Conservation (phyloP, 1,140 invertebrate species). For the Plutomurus gul region DNA sequence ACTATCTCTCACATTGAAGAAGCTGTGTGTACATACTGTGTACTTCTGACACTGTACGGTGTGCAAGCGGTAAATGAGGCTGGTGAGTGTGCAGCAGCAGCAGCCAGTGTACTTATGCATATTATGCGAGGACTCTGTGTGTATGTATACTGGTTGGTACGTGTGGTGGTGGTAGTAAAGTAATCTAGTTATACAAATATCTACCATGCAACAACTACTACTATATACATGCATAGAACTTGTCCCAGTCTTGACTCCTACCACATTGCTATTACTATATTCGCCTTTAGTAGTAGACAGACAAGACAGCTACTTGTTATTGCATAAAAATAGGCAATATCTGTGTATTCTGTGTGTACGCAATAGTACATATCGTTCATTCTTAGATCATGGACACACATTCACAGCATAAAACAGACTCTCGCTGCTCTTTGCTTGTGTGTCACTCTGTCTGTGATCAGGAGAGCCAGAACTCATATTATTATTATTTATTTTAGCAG, state of each 20-base stretch:
- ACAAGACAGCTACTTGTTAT: constrained; percentile 16
- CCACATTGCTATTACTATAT: not conserved
- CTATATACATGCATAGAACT: too few species aligned
- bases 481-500: too few species aligned
- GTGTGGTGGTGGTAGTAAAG: too few species aligned
- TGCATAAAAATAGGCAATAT: constrained; percentile 22
- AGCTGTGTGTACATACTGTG: not conserved
- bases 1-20: not conserved
- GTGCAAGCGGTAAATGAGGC: too few species aligned
- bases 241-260: not conserved
- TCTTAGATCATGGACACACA: not conserved
- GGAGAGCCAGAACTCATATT: too few species aligned
- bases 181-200: too few species aligned
- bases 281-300: not conserved
- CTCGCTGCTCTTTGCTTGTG: too few species aligned
- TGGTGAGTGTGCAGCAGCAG: too few species aligned
- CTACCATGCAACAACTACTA: too few species aligned
- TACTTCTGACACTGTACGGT: too few species aligned
- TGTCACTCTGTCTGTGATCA: too few species aligned
- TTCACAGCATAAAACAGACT: not conserved
- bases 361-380: not conserved
- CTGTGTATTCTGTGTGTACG: not conserved
- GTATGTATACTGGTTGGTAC: not conserved
- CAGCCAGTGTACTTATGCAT: too few species aligned
- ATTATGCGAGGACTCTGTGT: not conserved